Evolutionary conservation across 2,888 invertebrate genomes (phyloP), one percentile per base, ranked within the genome.

Genomic region (Chalcis sispes): DNA sequence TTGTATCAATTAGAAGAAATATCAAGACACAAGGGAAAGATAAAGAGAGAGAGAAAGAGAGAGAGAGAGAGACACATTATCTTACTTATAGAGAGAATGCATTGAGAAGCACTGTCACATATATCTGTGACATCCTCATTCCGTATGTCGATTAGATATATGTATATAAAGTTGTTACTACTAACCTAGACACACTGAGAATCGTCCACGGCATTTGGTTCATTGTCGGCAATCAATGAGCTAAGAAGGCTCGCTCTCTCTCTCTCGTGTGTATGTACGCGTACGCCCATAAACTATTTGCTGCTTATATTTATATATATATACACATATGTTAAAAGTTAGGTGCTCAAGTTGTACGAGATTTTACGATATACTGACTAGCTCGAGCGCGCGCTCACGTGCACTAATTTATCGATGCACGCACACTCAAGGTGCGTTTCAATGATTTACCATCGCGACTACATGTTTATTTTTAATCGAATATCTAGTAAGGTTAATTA

Each of bases 151-250:
- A 76, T 77, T 80, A 81, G 79, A 80, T 80, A 5, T 13, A 82
- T 79, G 80, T 80, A 5, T 13, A 82, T 80, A 82, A 81, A 81
- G 82, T 84, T 84, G 83, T 83, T 80, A 83, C 83, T 85, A 83
- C 82, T 85, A 86, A 85, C 85, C 85, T 85, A 85, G 85, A 86
- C 85, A 85, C 80, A 83, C 81, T 83, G 77, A 74, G 74, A 72
- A 77, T 64, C 56, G 76, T 75, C 73, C 73, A 72, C 67, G 78
- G 64, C 83, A 86, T 85, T 83, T 85, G 82, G 86, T 85, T 86
- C 86, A 86, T 85, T 86, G 86, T 85, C 86, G 83, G 81, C 80
- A 81, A 81, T 80, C 78, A 59, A 36, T 40, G 64, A 18, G 29
- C 15, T 20, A 27, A 58, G 58, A 23, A 58, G 73, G 64, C 80